Evolutionary conservation across 2,888 invertebrate species (phyloP), one percentile per base, ranked within the genome.

Genomic region (Calameuta idolon): DNA sequence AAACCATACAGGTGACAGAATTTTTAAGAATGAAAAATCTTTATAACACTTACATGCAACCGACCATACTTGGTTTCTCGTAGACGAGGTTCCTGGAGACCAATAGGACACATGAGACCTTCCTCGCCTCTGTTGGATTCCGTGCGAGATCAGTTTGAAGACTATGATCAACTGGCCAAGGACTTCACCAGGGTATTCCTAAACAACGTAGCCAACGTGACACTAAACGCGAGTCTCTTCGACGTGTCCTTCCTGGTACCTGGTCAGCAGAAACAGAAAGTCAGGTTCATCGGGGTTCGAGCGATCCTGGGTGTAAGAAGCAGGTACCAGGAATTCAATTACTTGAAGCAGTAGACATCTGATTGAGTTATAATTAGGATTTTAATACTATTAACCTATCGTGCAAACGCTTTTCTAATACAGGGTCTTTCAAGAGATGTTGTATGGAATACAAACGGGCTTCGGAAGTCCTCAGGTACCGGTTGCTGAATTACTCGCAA

Each of bases 391-490:
- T 73, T 73, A 0, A 12, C 23, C 9, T 74, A 15, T 77, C 34
- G 4, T 31, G 4, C 55, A 71, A 40, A 31, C n/a, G 74, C n/a
- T 33, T 34, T 12, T 34, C 23, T 75, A 88, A 88, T 90, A 0
- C 91, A 95, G 97, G 85, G 96, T 97, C n/a, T 97, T 95, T 91
- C 96, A 98, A 93, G 98, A 98, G 92, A 98, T 98, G 97, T 92
- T 98, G 75, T 98, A 98, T 91, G 98, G 98, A 79, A 98, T 98
- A 87, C 97, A 97, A 90, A 96, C 97, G 0, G 98, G 98, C 76
- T 97, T 98, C 89, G 98, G 98, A 4, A 97, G 97, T 74, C 97
- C 98, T 1, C 97, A 98, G 92, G 97, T 97, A 82, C 97, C 98
- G 0, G 97, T 98, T 4, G 97, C 97, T 0, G 98, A 98, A 91